Evolutionary conservation across 2,888 invertebrate species (phyloP), one percentile per base, ranked within the genome.

Genomic region (Alloscopus bannaensis): DNA sequence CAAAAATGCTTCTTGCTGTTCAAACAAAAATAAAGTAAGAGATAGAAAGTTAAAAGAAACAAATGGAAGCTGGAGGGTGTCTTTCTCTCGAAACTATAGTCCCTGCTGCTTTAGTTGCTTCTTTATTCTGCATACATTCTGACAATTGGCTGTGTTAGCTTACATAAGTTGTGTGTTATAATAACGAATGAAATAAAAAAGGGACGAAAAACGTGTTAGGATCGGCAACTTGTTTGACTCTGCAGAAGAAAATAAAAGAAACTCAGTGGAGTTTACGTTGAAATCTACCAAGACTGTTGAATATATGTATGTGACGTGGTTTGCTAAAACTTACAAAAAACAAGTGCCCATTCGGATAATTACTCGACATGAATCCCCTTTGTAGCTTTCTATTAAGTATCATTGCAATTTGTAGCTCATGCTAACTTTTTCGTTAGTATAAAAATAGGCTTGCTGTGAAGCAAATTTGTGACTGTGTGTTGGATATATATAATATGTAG

Each of bases 141-240:
- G 24, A 40, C 29, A 57, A n/a, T 57, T 42, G 69, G 13, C 31
- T 31, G 18, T 59, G 31, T 59, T 59, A 59, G 57, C 50, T 69
- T 24, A 42, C 50, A 31, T 69, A 40, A 55, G 26, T 40, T 68
- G 68, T 18, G 26, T 64, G 24, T 13, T 11, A 47, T 47, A 31
- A 57, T 24, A 57, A 57, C 16, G 6, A 36, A 36, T 36, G 13
- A 36, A 8, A 36, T 36, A 36, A 50, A 45, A 59, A 57, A 59
- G 22, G 47, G 36, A 60, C 16, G 29, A 50, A 29, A 62, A 60
- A 60, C 60, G 31, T 62, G 60, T 60, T 71, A 60, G 71, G 71
- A 3, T 71, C 62, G 71, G 71, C 71, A 71, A 71, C 71, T 60
- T 50, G 71, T 71, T 71, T 62, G 52, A 62, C 62, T 60, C 50